Evolutionary conservation across 2,113 vertebrate genomes (phyloP).

Genomic region (Vanacampus margaritifer): DNA sequence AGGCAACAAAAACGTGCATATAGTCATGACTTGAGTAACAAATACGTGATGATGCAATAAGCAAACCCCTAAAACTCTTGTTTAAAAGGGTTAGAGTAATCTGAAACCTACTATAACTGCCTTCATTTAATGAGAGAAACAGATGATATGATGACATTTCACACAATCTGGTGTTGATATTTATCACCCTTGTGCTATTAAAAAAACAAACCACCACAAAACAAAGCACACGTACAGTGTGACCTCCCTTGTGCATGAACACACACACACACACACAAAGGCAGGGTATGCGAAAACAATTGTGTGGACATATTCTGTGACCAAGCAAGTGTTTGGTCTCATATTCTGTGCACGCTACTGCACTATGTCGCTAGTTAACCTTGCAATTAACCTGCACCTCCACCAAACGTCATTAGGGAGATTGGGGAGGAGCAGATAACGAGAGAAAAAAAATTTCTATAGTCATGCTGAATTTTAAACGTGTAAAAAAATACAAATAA

Average conservation of each 20-base stretch:
- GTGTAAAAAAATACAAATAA: neutral
- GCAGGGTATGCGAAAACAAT: slow-evolving; percentile 3
- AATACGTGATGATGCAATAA: too few species aligned
- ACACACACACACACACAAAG: slow-evolving; percentile 6
- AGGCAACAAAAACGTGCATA: too few species aligned
- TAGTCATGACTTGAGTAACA: too few species aligned
- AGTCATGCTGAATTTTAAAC: slow-evolving; percentile 2
- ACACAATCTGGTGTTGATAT: slow-evolving; percentile 34
- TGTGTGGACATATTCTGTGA: slow-evolving; percentile 23
- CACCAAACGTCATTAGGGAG: slow-evolving; percentile 49
- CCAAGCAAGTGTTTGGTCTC: slow-evolving; percentile 46
- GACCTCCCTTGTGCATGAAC: neutral
- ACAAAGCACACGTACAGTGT: slow-evolving; percentile 7
- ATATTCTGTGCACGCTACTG: slow-evolving; percentile 41
- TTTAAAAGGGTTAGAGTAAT: neutral
- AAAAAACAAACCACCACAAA: too few species aligned
- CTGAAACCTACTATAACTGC: neutral
- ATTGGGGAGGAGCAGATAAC: slow-evolving; percentile 18
- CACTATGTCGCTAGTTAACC: slow-evolving; percentile 47
- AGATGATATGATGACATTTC: slow-evolving; percentile 18
- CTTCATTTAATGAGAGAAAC: slow-evolving; percentile 31
- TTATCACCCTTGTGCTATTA: neutral
- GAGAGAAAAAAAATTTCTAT: neutral
- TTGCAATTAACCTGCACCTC: slow-evolving; percentile 57
- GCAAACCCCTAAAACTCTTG: neutral